Conservation (phyloP, 2,888 invertebrate genomes). For the Tenthredo amoena region DNA sequence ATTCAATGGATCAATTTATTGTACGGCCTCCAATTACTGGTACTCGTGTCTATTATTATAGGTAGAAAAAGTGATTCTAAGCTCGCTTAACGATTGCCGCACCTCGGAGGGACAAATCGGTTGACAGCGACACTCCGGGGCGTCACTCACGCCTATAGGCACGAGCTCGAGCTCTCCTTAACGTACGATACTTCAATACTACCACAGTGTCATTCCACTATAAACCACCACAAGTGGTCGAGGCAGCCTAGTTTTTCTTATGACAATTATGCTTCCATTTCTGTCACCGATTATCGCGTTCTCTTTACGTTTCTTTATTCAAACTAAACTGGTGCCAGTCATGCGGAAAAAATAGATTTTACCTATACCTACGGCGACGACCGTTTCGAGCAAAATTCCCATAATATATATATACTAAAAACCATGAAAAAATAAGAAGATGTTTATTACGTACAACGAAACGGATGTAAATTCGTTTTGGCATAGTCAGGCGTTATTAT, state of each 20-base stretch:
- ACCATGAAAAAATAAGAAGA: not conserved
- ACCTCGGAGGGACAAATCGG: constrained; percentile 54
- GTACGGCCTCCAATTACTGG: constrained; percentile 52
- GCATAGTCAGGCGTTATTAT: not conserved
- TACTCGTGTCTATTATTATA: constrained; percentile 53
- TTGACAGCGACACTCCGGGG: constrained; percentile 52
- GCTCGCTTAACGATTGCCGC: constrained; percentile 51
- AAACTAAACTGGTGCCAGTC: not conserved
- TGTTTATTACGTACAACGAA: not conserved
- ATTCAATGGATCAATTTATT: constrained; percentile 54
- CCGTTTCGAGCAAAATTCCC: not conserved
- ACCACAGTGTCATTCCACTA: constrained; percentile 6
- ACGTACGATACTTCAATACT: constrained; percentile 20
- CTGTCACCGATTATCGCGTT: constrained; percentile 52
- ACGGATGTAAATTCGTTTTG: not conserved
- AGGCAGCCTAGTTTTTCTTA: constrained; percentile 48
- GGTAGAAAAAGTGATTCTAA: constrained; percentile 51
- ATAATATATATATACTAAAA: not conserved
- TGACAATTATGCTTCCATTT: constrained; percentile 51
- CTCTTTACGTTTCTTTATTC: constrained; percentile 29
- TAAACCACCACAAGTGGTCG: constrained; percentile 35
- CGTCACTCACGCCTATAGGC: constrained; percentile 49
- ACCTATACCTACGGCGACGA: not conserved
- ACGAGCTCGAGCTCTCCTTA: constrained; percentile 13
- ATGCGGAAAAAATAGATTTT: not conserved